phyloP scores from a whole-genome alignment of 2,113 vertebrate species.

The Tyto alba region DNA sequence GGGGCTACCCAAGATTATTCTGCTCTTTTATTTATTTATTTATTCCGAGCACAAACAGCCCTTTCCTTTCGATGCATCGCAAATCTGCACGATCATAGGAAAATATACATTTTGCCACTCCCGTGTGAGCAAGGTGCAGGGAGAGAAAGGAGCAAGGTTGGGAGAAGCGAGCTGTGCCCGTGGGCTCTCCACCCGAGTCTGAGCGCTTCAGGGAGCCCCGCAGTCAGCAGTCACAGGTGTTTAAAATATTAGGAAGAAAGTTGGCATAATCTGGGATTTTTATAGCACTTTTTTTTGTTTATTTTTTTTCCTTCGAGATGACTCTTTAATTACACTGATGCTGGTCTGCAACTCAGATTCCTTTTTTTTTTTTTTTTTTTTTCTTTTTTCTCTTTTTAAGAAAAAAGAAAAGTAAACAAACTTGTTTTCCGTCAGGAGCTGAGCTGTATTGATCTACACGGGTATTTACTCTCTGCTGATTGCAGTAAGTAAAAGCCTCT shows the following conservation, averaged over 20 bases:
- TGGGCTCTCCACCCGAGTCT: too few relatives aligned
- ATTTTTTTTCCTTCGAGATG: background rate
- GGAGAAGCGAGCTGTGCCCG: background rate
- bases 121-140: background rate
- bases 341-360: background rate
- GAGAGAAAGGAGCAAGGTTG: background rate
- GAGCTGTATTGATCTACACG: background rate
- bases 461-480: constrained; percentile 30
- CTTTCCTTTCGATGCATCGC: background rate
- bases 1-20: background rate
- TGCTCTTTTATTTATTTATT: background rate
- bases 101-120: background rate
- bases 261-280: background rate
- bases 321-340: background rate
- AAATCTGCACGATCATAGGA: background rate
- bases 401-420: background rate
- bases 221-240: background rate
- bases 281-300: background rate
- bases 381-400: too few relatives aligned
- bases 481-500: background rate
- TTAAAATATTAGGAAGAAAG: background rate
- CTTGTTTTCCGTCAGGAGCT: background rate
- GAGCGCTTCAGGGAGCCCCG: accelerated
- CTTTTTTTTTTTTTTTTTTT: too few relatives aligned
- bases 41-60: background rate